Conservation (phyloP, 2,888 invertebrate genomes). For the Gandaritis pyraliata region DNA sequence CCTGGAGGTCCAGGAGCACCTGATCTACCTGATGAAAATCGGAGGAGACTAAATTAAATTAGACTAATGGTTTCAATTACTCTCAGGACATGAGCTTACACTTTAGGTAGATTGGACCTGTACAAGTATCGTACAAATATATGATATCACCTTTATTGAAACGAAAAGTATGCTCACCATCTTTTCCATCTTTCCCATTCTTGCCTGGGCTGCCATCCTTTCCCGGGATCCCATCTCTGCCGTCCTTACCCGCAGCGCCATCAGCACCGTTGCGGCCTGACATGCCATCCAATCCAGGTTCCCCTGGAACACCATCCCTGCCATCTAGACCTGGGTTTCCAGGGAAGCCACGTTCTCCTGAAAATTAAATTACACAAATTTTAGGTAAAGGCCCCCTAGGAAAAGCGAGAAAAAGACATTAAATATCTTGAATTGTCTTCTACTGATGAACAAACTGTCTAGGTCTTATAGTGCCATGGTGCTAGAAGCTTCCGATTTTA, state of each 20-base stretch:
- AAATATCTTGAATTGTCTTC: too few relatives aligned
- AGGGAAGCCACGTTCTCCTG: conserved; percentile 88
- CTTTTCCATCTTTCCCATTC: conserved; percentile 79
- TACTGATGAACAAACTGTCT: too few relatives aligned
- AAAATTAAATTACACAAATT: conserved; percentile 4
- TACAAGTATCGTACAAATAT: not conserved
- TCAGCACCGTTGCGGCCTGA: conserved; percentile 94
- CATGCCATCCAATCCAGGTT: conserved; percentile 94
- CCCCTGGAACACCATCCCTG: conserved; percentile 94
- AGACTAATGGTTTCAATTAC: too few relatives aligned
- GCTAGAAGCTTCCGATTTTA: too few relatives aligned
- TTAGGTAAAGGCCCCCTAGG: too few relatives aligned
- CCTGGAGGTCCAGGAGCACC: conserved; percentile 88
- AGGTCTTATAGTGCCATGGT: too few relatives aligned
- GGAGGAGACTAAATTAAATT: not conserved
- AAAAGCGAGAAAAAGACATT: too few relatives aligned
- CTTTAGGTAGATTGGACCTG: not conserved
- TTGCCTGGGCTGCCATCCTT: conserved; percentile 89
- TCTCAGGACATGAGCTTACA: not conserved
- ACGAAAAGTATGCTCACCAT: conserved; percentile 34
- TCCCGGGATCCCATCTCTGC: conserved; percentile 88
- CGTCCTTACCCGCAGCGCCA: conserved; percentile 90
- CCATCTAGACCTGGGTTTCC: conserved; percentile 92
- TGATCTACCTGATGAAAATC: conserved; percentile 82
- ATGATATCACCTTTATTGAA: not conserved